Evolutionary conservation across 2,888 invertebrate genomes (phyloP).

Genomic region (Melieria picta): DNA sequence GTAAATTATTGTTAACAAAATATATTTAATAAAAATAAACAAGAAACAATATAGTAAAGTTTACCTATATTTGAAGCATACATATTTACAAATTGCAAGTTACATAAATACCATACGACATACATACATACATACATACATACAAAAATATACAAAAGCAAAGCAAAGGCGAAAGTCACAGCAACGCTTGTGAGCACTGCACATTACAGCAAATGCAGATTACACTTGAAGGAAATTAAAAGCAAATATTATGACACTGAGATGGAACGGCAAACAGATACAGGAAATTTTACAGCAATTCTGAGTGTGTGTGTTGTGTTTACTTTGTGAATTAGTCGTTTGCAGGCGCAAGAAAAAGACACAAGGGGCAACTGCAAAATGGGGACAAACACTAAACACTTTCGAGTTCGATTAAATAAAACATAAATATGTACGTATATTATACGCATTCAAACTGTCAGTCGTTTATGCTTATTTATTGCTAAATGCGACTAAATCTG

Average conservation of each 20-base stretch:
- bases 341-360: not conserved
- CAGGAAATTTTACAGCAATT: constrained; percentile 30
- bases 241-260: not conserved
- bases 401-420: constrained; percentile 21
- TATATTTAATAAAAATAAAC: not conserved
- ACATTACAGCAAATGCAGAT: too few species aligned
- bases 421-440: constrained; percentile 4
- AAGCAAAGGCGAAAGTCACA: too few species aligned
- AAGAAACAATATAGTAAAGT: not conserved
- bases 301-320: constrained; percentile 9
- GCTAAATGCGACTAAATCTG: too few species aligned
- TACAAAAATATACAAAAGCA: not conserved
- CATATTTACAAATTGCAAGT: constrained; percentile 11
- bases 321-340: constrained; percentile 5
- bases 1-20: constrained; percentile 25
- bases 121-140: constrained; percentile 4
- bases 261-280: not conserved
- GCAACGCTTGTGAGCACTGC: too few species aligned
- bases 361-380: not conserved
- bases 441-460: not conserved
- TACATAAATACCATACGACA: not conserved
- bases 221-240: too few species aligned
- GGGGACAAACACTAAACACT: constrained; percentile 3
- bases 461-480: too few species aligned
- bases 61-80: not conserved